Percentiles rank a stretch among this genome's conserved stretches.
phyloP scores from a whole-genome alignment of 2,113 vertebrate genomes.

The Meriones unguiculatus region DNA sequence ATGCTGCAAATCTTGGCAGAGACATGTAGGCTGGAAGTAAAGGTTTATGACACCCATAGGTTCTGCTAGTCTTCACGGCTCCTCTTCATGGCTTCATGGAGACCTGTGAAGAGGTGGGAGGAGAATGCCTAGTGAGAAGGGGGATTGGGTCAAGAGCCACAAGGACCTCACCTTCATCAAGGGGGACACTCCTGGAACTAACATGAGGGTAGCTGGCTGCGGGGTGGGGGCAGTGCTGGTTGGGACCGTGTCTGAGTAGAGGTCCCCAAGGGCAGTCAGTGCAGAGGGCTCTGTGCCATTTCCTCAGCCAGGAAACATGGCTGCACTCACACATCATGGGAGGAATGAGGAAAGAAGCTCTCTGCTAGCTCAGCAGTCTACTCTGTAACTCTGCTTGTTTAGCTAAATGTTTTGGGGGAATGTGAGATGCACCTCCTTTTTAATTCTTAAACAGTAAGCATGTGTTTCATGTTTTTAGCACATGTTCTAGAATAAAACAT shows the following conservation, averaged over 20 bases:
- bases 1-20: constrained; percentile 52
- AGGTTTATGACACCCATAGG: constrained; percentile 71
- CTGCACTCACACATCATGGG: neutral
- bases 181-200: neutral
- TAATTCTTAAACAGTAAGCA: neutral
- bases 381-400: neutral
- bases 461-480: neutral
- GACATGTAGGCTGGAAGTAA: constrained; percentile 67
- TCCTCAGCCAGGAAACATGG: neutral
- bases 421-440: neutral
- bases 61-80: constrained; percentile 70
- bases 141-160: constrained; percentile 37
- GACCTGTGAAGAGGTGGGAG: constrained; percentile 67
- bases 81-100: constrained; percentile 56
- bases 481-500: neutral
- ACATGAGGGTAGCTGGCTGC: neutral
- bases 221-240: neutral
- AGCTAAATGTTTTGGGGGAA: neutral
- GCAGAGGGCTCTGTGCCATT: neutral
- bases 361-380: neutral
- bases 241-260: neutral
- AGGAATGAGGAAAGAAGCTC: neutral
- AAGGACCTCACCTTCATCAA: neutral
- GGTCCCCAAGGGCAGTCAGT: neutral
- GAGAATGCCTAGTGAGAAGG: constrained; percentile 47